Evolutionary conservation across 2,888 invertebrate species (phyloP), one percentile per base, ranked within the genome.

Genomic region (Baronia brevicornis): DNA sequence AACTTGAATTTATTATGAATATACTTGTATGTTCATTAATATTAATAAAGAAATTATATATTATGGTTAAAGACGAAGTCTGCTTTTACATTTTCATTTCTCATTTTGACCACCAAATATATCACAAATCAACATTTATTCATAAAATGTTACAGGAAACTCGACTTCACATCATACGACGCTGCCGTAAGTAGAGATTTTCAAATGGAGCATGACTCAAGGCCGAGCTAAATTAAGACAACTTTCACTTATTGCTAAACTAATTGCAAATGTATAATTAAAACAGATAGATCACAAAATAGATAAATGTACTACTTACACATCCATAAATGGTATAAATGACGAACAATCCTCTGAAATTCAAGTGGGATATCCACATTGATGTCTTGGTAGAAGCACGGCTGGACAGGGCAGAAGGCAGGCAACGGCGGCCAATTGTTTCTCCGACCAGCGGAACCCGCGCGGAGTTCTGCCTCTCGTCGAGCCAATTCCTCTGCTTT

Each of bases 401-500:
- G 98, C 66, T 97, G 95, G 41, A 98, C 89, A 39, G 96, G 97
- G 55, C 94, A 95, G 60, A 92, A 92, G 31, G 92, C 90, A 1
- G 99, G 98, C 44, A 99, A 74, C 0, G 99, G 99, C 1, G 99
- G 99, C 97, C 98, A 99, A 82, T 99, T 99, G 73, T 99, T 98
- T 50, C 93, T 88, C 48, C 95, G 78, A 3, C 89, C 89, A 19
- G 90, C 88, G 0, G 77, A 79, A 5, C 86, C 86, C 8, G 88
- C 86, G 19, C 89, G 75, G 46, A 97, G 86, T 72, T 96, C 95
- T 47, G 96, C 95, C 69, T 97, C 96, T 54, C 95, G 89, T 48
- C 94, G 86, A 36, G 94, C 92, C 40, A 97, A 68, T 67, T 96
- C 96, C 47, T 93, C 93, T 22, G 96, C 95, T 84, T 96, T 97